phyloP scores from a whole-genome alignment of 35 echinoderm and acorn worm species.

The Diadema setosum region DNA sequence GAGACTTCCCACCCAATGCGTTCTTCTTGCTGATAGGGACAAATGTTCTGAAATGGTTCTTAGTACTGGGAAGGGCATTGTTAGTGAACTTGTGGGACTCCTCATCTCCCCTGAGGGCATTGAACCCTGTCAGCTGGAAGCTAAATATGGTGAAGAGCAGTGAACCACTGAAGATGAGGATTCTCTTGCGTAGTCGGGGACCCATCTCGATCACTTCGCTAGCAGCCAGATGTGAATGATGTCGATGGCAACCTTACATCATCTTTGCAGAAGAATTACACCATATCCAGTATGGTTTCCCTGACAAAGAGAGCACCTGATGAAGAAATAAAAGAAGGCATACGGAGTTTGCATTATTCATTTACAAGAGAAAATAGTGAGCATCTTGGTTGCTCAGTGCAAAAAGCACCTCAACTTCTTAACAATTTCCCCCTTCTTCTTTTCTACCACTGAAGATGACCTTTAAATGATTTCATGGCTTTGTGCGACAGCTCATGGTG shows the following conservation, averaged over 20 bases:
- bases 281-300: too few species aligned
- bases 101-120: neutral
- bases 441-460: too few species aligned
- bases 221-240: neutral
- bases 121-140: neutral
- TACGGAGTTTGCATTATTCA: neutral
- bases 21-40: neutral
- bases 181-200: neutral
- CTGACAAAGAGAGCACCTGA: too few species aligned
- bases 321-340: too few species aligned
- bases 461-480: too few species aligned
- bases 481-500: too few species aligned
- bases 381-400: too few species aligned
- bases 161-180: neutral
- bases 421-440: too few species aligned
- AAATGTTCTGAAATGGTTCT: neutral
- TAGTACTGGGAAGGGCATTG: neutral
- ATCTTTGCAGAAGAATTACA: too few species aligned
- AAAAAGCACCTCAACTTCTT: too few species aligned
- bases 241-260: neutral
- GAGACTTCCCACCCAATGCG: neutral
- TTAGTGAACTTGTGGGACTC: neutral
- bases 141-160: constrained; percentile 1
- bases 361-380: neutral
- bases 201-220: neutral